phyloP scores from a whole-genome alignment of 2,113 vertebrate genomes.

The Excalfactoria chinensis region DNA sequence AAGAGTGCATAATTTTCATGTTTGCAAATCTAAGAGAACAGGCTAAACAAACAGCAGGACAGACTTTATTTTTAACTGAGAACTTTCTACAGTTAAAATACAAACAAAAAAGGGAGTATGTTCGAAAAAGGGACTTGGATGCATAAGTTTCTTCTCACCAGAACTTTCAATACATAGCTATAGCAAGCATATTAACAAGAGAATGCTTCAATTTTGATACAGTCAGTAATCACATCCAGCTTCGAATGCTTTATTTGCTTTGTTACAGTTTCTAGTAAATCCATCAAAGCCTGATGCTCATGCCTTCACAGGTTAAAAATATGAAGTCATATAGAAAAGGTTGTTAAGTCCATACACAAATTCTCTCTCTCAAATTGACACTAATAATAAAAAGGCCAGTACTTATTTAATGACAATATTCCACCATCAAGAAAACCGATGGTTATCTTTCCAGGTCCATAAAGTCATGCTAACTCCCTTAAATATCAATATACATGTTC shows the following conservation, averaged over 20 bases:
- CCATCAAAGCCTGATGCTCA: fast-evolving
- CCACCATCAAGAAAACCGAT: background rate
- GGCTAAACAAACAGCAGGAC: background rate
- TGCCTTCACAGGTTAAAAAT: background rate
- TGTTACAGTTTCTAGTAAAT: background rate
- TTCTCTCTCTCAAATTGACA: background rate
- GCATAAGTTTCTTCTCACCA: background rate
- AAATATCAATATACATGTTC: fast-evolving
- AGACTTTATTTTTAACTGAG: background rate
- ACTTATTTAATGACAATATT: fast-evolving
- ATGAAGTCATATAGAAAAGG: fast-evolving
- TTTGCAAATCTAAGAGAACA: background rate
- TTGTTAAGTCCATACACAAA: background rate
- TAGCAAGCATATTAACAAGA: fast-evolving
- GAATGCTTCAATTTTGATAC: background rate
- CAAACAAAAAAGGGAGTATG: background rate
- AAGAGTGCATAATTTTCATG: background rate
- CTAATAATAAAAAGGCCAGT: background rate
- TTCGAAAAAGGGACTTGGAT: fast-evolving
- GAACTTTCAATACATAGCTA: background rate
- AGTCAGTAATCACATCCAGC: background rate
- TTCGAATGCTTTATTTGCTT: background rate
- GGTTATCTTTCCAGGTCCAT: background rate
- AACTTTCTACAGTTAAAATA: fast-evolving
- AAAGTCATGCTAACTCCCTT: background rate